Conservation (phyloP, 2,113 vertebrate species). For the Echinops telfairi region DNA sequence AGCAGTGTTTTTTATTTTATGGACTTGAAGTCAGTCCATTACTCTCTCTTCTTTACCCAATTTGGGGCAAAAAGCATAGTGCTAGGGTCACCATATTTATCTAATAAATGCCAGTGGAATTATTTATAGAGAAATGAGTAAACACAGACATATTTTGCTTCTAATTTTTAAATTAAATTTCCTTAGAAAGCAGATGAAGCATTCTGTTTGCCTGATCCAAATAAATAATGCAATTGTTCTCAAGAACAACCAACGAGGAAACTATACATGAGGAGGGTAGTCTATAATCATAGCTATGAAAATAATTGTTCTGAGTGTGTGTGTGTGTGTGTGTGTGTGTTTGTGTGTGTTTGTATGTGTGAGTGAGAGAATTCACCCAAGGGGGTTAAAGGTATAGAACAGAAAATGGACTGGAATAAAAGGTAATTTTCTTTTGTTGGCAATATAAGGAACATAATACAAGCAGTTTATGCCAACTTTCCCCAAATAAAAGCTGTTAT, state of each 20-base stretch:
- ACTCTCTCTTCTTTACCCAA: not conserved
- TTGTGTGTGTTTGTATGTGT: not conserved
- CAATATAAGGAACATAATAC: not conserved
- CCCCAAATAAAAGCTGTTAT: not conserved
- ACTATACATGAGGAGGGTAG: not conserved
- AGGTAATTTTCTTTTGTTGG: not conserved
- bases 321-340: not conserved
- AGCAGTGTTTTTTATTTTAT: not conserved
- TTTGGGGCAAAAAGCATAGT: not conserved
- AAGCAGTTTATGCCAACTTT: not conserved
- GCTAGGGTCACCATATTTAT: not conserved
- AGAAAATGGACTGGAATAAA: not conserved
- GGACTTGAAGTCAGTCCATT: not conserved
- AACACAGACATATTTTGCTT: not conserved
- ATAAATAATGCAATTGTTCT: not conserved
- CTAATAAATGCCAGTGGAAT: constrained; percentile 22
- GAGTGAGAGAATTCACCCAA: not conserved
- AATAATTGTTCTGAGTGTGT: not conserved
- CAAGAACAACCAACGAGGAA: not conserved
- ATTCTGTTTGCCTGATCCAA: not conserved
- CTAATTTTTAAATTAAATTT: not conserved
- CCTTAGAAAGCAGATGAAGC: not conserved
- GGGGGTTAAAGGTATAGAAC: too few species aligned
- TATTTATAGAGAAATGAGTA: constrained; percentile 28
- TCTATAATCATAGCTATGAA: not conserved